These are phyloP conservation scores for Scaptomyza polygonia DNA, from an alignment of 2,888 invertebrate species.

Conservation along the genomic window DNA sequence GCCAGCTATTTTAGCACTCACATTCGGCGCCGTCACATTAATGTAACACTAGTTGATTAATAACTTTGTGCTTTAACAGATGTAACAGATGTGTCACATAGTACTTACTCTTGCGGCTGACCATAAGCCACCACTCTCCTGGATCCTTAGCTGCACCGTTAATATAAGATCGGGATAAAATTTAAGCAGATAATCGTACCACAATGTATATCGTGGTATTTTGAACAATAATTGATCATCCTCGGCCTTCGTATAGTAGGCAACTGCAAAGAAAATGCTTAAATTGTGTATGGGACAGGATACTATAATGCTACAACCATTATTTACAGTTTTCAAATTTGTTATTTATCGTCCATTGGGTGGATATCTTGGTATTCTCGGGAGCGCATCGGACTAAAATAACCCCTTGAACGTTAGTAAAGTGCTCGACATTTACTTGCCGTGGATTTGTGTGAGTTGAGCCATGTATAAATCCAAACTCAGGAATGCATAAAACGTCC, in stretches of 20 bases:
- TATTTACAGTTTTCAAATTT: constrained; percentile 18
- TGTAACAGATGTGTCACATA: not conserved
- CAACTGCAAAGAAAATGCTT: constrained; percentile 5
- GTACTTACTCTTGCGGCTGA: constrained; percentile 15
- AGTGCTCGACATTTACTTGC: constrained; percentile 4
- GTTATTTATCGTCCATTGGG: constrained; percentile 22
- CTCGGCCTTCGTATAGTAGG: not conserved
- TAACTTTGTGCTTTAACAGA: not conserved
- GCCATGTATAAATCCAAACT: constrained; percentile 15
- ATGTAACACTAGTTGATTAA: constrained; percentile 33
- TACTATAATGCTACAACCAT: not conserved
- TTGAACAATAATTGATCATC: constrained; percentile 21
- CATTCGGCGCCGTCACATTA: constrained; percentile 27
- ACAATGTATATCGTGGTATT: constrained; percentile 30
- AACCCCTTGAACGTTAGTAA: constrained; percentile 40
- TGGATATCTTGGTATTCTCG: not conserved
- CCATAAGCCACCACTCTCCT: constrained; percentile 12
- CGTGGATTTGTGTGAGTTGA: not conserved
- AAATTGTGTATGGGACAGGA: not conserved
- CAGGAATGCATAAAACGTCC: not conserved
- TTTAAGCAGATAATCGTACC: constrained; percentile 4
- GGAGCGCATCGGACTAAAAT: constrained; percentile 10
- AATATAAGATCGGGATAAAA: constrained; percentile 27
- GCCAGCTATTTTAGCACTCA: constrained; percentile 28
- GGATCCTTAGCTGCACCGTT: constrained; percentile 9